Base-by-base conservation (phyloP, 2,888 invertebrate species). In the Notocelia uddmanniana region DNA sequence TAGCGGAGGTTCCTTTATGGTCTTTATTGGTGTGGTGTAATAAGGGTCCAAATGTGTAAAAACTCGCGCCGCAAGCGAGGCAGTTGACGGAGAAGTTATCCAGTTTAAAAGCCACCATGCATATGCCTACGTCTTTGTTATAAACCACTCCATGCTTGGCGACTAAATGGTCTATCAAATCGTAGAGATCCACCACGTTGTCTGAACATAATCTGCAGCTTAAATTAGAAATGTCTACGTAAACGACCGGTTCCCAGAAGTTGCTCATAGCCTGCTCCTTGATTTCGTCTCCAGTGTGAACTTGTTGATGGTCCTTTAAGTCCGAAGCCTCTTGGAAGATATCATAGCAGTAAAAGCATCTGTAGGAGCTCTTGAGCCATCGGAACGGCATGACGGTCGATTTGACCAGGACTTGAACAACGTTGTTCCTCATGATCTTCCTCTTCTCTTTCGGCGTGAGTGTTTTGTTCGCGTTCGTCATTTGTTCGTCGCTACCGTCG, bases 341-440 rank as follows among this genome's bases (percentile, higher is more conserved):
- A 13, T 93, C 91, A 77, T 93, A 93, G 76, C 93, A 93, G 75
- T 93, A 93, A 68, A 93, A 93, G 71, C 93, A 93, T 57, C 93
- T 80, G 71, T 93, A 93, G 0, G 90, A 92, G 69, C 91, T 93
- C 73, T 91, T 93, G 0, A 93, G 79, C 93, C 93, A 93, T 1
- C 93, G 78, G 69, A 93, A 93, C 0, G 93, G 92, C 92, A 93
- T 92, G 0, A 89, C 82, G 1, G 87, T 89, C 0, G 91, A 90
- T 18, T 91, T 91, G 0, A 81, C 77, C 0, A 93, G 77, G 1
- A 93, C 90, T 74, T 91, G 85, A 0, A 90, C 74, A 0, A 92
- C 90, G 71, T 93, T 93, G 52, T 83, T 84, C 45, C 91, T 85
- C 87, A 92, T 90, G 0, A 89, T 87, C 63, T 81, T 83, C 0